Evolutionary conservation across 2,797 vertebrate genomes (phyloP).

Genomic region (Rallus crepitans): DNA sequence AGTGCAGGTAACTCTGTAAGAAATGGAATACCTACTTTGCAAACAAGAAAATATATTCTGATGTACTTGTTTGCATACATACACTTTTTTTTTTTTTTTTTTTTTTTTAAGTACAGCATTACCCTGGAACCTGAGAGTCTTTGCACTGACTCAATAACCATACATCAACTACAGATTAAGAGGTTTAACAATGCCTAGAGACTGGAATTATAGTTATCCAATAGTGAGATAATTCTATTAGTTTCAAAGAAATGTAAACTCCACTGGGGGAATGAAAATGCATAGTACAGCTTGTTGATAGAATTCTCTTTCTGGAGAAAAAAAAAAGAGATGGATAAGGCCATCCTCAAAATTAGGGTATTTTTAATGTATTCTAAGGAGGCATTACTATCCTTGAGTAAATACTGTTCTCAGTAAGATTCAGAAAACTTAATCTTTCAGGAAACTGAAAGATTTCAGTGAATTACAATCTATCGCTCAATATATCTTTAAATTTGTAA

Average conservation of each 20-base stretch:
- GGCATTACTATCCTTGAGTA: too few relatives aligned
- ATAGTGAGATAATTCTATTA: neutral
- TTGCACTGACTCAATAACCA: neutral
- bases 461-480: neutral
- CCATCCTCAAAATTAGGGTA: neutral
- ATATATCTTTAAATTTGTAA: neutral
- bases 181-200: neutral
- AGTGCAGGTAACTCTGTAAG: neutral
- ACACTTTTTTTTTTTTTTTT: neutral
- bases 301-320: neutral
- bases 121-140: neutral
- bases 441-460: neutral
- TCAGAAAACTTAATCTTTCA: neutral
- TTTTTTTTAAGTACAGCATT: neutral
- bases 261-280: neutral
- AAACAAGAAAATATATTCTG: neutral
- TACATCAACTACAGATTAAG: neutral
- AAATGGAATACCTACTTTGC: neutral
- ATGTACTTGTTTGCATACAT: neutral
- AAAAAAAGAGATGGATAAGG: neutral
- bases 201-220: neutral
- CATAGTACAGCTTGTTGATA: neutral
- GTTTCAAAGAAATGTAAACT: neutral
- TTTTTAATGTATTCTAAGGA: neutral
- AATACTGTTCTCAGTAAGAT: neutral